A percentile compares a stretch with the other conserved stretches of the same genome.
Evolutionary conservation across 2,888 invertebrate species (phyloP).

Genomic region (Hoplodrina blanda): DNA sequence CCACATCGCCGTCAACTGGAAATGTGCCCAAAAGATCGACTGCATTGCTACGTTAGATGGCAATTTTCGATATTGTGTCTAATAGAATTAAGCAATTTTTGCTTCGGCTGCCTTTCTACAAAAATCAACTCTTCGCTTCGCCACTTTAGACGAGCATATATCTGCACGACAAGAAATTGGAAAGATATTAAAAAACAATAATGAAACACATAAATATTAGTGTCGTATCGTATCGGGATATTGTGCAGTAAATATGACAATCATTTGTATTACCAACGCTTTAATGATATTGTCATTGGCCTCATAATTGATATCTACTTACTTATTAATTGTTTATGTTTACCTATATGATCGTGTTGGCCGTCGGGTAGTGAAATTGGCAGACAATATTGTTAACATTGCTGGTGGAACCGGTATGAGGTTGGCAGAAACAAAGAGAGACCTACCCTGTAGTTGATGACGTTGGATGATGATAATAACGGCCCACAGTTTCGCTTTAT

Average conservation of each 20-base stretch:
- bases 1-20: too few species aligned
- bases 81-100: too few species aligned
- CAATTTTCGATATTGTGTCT: too few species aligned
- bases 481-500: not conserved
- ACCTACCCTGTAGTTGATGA: too few species aligned
- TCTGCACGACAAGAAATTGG: not conserved
- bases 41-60: too few species aligned
- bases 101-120: too few species aligned
- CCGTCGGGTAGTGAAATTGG: not conserved
- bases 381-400: too few species aligned
- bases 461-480: not conserved
- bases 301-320: slow-evolving; percentile 16
- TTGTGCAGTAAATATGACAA: slow-evolving; percentile 11
- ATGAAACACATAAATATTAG: slow-evolving; percentile 21
- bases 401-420: too few species aligned
- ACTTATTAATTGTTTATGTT: not conserved
- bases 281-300: slow-evolving; percentile 22
- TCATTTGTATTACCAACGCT: slow-evolving; percentile 3
- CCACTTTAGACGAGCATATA: too few species aligned
- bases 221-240: slow-evolving; percentile 2
- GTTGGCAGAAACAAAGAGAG: too few species aligned
- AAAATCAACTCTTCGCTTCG: too few species aligned
- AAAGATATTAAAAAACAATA: slow-evolving; percentile 27
- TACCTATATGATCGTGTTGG: not conserved
- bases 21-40: too few species aligned